Evolutionary conservation across 2,888 invertebrate species (phyloP).

Genomic region (Uropetala carovei): DNA sequence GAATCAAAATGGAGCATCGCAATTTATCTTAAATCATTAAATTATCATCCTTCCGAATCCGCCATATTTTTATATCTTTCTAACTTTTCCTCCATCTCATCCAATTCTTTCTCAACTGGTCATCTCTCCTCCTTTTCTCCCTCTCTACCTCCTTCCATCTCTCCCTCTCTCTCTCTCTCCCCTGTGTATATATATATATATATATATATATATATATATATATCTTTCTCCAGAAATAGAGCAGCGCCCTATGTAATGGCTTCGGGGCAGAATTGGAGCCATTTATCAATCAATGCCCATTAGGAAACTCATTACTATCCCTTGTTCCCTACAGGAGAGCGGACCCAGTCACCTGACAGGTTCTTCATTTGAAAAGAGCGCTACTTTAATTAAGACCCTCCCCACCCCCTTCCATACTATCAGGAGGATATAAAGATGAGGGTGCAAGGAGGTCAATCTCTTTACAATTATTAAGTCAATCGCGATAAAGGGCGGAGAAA

Average conservation of each 20-base stretch:
- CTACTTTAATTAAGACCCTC: conserved; percentile 51
- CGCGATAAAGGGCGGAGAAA: not conserved
- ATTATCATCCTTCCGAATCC: not conserved
- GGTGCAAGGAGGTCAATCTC: conserved; percentile 17
- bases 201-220: no score
- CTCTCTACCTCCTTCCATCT: not conserved
- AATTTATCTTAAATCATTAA: not conserved
- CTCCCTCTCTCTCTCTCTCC: not conserved
- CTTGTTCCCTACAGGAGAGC: conserved; percentile 40
- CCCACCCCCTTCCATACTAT: not conserved
- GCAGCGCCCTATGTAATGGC: conserved; percentile 36
- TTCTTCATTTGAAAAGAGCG: conserved; percentile 61
- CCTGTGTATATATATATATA: not conserved
- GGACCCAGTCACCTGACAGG: conserved; percentile 50
- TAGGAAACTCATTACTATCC: conserved; percentile 63
- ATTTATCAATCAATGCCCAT: conserved; percentile 64
- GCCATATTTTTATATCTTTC: not conserved
- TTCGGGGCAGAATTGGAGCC: conserved; percentile 44
- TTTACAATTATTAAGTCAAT: not conserved
- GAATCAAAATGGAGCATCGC: not conserved
- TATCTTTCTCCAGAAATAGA: not conserved
- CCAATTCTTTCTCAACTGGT: conserved; percentile 42
- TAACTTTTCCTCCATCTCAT: not conserved
- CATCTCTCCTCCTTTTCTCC: conserved; percentile 27
- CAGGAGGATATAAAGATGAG: not conserved